These are phyloP conservation scores for Rhyacophila evoluta DNA, from an alignment of 2,888 invertebrate genomes.

Conservation along the genomic window DNA sequence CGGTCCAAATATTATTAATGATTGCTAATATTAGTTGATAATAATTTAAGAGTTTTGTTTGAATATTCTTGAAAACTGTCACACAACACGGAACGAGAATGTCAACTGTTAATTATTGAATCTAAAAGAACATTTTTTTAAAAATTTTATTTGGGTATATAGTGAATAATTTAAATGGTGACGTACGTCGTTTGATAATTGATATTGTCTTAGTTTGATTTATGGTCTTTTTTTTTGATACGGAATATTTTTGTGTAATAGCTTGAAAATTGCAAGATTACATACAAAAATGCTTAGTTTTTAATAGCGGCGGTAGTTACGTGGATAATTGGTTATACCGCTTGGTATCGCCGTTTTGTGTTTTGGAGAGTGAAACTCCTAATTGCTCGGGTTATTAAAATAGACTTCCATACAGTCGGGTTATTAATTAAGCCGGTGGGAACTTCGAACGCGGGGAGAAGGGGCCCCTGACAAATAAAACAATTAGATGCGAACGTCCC, in stretches of 20 bases:
- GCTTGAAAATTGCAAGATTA: background rate
- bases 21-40: too few relatives aligned
- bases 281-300: background rate
- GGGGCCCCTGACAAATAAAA: constrained; percentile 45
- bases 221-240: background rate
- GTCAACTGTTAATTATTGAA: too few relatives aligned
- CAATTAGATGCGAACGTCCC: constrained; percentile 34
- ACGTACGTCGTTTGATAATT: background rate
- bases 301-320: background rate
- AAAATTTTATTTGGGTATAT: too few relatives aligned
- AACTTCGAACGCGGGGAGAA: background rate
- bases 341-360: background rate
- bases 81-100: too few relatives aligned
- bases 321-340: background rate
- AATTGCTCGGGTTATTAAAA: constrained; percentile 34
- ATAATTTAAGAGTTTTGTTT: too few relatives aligned
- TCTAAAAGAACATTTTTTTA: background rate
- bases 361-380: constrained; percentile 16
- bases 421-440: constrained; percentile 35
- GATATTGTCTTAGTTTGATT: background rate
- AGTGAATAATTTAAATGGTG: too few relatives aligned
- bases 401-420: constrained; percentile 17
- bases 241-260: background rate
- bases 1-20: too few relatives aligned
- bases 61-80: too few relatives aligned